Base-by-base conservation (phyloP, 2,888 invertebrate genomes). In the Hermaeophaga mercurialis region DNA sequence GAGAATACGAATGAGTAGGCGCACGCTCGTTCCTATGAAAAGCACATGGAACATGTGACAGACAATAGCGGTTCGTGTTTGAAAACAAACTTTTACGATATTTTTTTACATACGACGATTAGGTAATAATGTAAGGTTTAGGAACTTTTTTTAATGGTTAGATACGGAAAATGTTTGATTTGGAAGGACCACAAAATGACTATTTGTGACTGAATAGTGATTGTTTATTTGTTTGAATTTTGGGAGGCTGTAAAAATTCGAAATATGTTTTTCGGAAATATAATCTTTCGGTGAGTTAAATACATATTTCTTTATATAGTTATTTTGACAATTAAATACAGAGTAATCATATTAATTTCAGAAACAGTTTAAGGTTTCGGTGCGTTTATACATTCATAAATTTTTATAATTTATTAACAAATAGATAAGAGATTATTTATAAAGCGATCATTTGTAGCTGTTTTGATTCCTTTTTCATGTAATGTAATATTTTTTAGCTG, bases 1-100 rank as follows among this genome's bases (percentile, higher is more conserved):
- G 65, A 59, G 55, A 64, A 67, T 63, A 63, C 63, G 57, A 59
- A 54, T 55, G 44, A 52, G 60, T 57, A 47, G 57, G 46, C 48
- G 45, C 56, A 49, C 48, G 45, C 56, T 50, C 41, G 49, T 34
- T 59, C 11, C 31, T 54, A 47, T 12, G n/a, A 50, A 56, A 46
- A 49, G 38, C 56, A 54, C 53, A 36, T 47, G 57, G 38, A 44
- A 38, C 57, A 44, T 36, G 52, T 47, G 56, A 56, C 56, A 36
- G n/a, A 11, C 9, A 5, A 9, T 31, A 17, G 8, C 22, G 1
- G 8, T 34, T 49, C 45, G 12, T 56, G 33, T 47, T 43, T 45
- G 52, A 22, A 41, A 41, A 46, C 33, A 26, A 26, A 3, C 26
- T 19, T 50, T 7, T 17, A 19, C 46, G 41, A 41, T 28, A n/a